Percentiles rank a stretch among this genome's conserved stretches.
phyloP scores from a whole-genome alignment of 2,888 invertebrate genomes.

The Kuschelorhynchus macadamiae region DNA sequence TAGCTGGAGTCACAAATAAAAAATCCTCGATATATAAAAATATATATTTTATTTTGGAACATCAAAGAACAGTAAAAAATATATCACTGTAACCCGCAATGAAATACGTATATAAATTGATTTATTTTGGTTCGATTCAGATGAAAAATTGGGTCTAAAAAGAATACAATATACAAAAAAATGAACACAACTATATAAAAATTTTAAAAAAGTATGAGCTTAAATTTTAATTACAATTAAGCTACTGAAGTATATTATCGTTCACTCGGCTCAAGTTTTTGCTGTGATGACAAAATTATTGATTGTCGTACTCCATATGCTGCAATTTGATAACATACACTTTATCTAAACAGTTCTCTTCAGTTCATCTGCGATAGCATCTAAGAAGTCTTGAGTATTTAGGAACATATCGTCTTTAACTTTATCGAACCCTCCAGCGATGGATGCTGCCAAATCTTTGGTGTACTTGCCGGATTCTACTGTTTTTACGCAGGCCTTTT shows the following conservation, averaged over 20 bases:
- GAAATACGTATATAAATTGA: slow-evolving; percentile 2
- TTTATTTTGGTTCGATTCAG: neutral
- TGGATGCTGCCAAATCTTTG: slow-evolving; percentile 86
- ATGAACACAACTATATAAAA: neutral
- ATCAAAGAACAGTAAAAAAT: slow-evolving; percentile 15
- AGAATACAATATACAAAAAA: no score
- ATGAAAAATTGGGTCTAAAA: no score
- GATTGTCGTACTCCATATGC: neutral
- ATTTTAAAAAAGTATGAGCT: no score
- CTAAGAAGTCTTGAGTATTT: slow-evolving; percentile 88
- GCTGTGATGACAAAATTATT: neutral
- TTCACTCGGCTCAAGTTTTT: no score
- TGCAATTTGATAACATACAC: no score
- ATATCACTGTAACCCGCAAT: slow-evolving; percentile 12
- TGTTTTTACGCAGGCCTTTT: slow-evolving; percentile 87
- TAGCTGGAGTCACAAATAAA: no score
- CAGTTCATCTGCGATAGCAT: slow-evolving; percentile 83
- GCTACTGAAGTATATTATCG: no score
- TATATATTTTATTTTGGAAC: no score
- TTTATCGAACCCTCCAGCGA: slow-evolving; percentile 86
- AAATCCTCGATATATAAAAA: no score
- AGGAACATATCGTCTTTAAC: slow-evolving; percentile 87
- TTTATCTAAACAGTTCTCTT: slow-evolving; percentile 65
- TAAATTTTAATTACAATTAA: no score
- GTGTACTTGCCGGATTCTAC: slow-evolving; percentile 89